Conservation (phyloP, 2,888 invertebrate genomes). For the Leptarthrus brevirostris region DNA sequence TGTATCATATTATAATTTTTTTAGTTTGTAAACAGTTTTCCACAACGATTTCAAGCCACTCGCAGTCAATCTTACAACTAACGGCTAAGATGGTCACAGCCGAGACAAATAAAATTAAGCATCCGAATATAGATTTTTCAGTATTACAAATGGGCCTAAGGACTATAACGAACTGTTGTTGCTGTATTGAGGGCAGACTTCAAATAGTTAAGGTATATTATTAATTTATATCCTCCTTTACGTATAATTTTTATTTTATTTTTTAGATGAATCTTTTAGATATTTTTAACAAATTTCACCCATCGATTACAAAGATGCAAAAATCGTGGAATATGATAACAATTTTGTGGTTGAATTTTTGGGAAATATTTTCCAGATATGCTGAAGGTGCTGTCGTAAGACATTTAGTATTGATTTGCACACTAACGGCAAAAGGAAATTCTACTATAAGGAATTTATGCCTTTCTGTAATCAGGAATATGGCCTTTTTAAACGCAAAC, state of each 20-base stretch:
- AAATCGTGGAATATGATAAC: conserved; percentile 60
- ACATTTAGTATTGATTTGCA: conserved; percentile 60
- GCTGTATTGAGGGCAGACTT: conserved; percentile 63
- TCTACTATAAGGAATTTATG: conserved; percentile 57
- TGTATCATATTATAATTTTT: background rate
- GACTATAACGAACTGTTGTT: conserved; percentile 63
- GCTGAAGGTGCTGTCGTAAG: conserved; percentile 60
- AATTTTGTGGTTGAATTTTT: conserved; percentile 62
- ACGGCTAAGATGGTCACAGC: conserved; percentile 59
- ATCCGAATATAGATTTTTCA: conserved; percentile 55
- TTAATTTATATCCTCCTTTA: background rate
- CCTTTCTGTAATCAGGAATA: conserved; percentile 63
- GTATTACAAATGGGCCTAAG: conserved; percentile 59
- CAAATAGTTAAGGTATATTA: conserved; percentile 59
- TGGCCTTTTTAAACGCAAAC: conserved; percentile 62
- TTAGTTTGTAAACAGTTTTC: conserved; percentile 63
- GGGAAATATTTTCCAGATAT: conserved; percentile 64
- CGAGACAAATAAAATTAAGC: conserved; percentile 60
- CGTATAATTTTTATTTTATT: conserved; percentile 1
- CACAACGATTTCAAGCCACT: conserved; percentile 56
- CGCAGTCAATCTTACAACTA: conserved; percentile 62
- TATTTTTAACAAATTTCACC: conserved; percentile 62
- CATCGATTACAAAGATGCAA: conserved; percentile 57
- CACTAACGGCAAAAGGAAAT: conserved; percentile 57
- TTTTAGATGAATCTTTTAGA: conserved; percentile 59